Base-by-base conservation (phyloP, 2,113 vertebrate species). In the Brevimyrus niger region DNA sequence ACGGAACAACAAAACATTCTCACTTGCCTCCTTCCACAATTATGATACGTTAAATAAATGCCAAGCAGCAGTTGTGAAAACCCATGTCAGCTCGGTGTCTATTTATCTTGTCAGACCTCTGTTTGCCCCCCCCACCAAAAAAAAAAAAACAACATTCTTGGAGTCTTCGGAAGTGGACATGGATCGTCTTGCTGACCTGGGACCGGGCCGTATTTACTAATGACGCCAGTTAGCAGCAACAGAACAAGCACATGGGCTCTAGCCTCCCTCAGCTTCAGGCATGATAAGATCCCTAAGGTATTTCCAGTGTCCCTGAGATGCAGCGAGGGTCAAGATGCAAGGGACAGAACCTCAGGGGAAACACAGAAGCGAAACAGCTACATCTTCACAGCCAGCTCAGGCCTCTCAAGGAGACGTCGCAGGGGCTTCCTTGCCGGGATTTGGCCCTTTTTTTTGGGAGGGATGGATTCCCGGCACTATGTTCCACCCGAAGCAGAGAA, bases 11-110 rank as follows among this genome's bases (percentile, higher is more conserved):
- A 88, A 69, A 88, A 73, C 61, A 31, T 48, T 88, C 58, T 47
- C 76, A 47, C 51, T 13, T 46, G 80, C 21, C 80, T 89, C 84
- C 53, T 89, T 89, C 42, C 88, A 85, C 23, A 61, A 89, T 84
- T 85, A 89, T 83, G 51, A 31, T 61, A 42, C 4, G 80, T 61
- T 61, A 47, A 84, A 47, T 84, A 51, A 21, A 84, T 80, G n/a
- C 19, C 65, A 80, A 80, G 42, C 61, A 44, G 61, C 53, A 88
- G 42, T 73, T 69, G 44, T 73, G 42, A n/a, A 48, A 88, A 73
- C 35, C 21, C 42, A 10, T 88, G 86, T 87, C 82, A 84, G 31
- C 86, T 42, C 50, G 13, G 11, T 55, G 48, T 86, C 48, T 86
- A 27, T 86, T 23, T 35, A 47, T 23, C 86, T 10, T 82, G 7